phyloP scores from a whole-genome alignment of 2,113 vertebrate genomes.

The Gymnarchus niloticus region DNA sequence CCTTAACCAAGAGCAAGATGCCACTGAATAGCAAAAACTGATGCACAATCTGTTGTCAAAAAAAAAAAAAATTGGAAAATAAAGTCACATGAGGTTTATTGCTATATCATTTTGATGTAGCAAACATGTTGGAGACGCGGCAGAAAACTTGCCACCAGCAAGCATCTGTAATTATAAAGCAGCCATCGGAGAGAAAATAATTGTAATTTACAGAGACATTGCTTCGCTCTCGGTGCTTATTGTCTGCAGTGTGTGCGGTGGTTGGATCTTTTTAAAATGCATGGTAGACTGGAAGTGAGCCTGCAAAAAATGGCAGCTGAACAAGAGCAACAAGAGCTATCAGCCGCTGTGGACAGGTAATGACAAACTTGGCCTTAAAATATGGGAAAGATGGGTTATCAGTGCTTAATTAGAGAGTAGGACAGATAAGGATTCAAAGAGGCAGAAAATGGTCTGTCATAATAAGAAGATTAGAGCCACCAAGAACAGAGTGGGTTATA shows the following conservation, averaged over 20 bases:
- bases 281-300: conserved; percentile 70
- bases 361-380: conserved; percentile 22
- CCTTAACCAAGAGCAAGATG: background rate
- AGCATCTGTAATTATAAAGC: conserved; percentile 59
- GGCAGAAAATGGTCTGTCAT: background rate
- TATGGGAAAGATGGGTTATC: conserved; percentile 16
- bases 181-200: background rate
- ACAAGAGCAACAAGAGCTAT: conserved; percentile 66
- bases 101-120: background rate
- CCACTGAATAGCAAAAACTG: background rate
- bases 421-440: conserved; percentile 16
- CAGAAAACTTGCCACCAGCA: conserved; percentile 47
- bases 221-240: background rate
- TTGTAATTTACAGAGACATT: background rate
- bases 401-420: conserved; percentile 5
- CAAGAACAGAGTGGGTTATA: background rate
- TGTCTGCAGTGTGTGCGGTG: background rate
- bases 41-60: background rate
- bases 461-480: conserved; percentile 1
- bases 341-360: conserved; percentile 72
- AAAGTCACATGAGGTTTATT: background rate
- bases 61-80: background rate
- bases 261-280: conserved; percentile 4
- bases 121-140: background rate
- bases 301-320: conserved; percentile 65